Conservation (phyloP, 2,113 vertebrate species). For the Fukomys damarensis region DNA sequence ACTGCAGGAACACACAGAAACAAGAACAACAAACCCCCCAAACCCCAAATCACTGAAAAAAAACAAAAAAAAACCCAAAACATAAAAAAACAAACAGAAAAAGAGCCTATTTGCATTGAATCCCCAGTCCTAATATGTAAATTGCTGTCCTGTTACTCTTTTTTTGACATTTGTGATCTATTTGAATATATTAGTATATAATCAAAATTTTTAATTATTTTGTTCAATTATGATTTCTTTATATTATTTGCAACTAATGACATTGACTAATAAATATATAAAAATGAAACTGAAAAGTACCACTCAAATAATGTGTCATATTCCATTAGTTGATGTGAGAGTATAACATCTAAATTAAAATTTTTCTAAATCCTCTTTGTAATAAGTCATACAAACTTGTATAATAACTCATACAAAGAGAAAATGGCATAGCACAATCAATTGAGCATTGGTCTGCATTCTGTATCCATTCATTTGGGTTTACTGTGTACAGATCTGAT, state of each 20-base stretch:
- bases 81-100: not conserved
- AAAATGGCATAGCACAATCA: not conserved
- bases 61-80: not conserved
- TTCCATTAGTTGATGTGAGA: not conserved
- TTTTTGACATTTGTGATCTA: not conserved
- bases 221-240: conserved; percentile 11
- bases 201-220: not conserved
- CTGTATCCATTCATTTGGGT: not conserved
- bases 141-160: not conserved
- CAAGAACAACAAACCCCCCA: not conserved
- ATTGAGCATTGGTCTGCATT: not conserved
- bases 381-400: not conserved
- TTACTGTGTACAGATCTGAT: not conserved
- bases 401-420: not conserved
- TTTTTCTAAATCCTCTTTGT: not conserved
- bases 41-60: not conserved
- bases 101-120: not conserved
- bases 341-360: not conserved
- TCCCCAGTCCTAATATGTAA: not conserved
- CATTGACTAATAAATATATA: not conserved
- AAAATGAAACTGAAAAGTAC: not conserved
- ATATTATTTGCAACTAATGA: not conserved
- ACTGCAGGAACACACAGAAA: not conserved
- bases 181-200: not conserved
- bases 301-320: not conserved